A percentile compares a stretch with the other conserved stretches of the same genome.
Evolutionary conservation across 2,113 vertebrate genomes (phyloP).

Genomic region (Fregata magnificens): DNA sequence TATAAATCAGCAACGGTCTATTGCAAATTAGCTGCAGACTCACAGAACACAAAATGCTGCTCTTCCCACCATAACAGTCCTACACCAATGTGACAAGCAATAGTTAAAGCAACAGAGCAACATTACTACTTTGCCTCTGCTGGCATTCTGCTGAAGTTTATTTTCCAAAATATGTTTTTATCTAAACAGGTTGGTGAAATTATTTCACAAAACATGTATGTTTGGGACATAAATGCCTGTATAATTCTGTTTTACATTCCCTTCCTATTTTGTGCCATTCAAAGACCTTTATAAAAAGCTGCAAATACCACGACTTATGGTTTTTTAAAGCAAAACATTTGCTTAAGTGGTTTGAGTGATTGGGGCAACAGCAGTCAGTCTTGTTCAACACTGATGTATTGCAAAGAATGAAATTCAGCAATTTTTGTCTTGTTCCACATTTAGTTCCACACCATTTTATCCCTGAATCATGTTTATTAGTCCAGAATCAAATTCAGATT

Average conservation of each 20-base stretch:
- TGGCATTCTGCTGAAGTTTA: not conserved
- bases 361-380: not conserved
- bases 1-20: not conserved
- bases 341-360: not conserved
- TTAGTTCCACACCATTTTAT: not conserved
- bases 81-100: rapidly evolving
- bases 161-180: not conserved
- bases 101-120: not conserved
- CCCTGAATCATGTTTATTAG: not conserved
- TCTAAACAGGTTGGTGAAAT: not conserved
- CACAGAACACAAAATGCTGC: rapidly evolving
- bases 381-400: not conserved
- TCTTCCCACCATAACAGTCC: not conserved
- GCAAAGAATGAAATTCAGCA: not conserved
- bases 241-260: not conserved
- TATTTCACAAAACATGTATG: not conserved
- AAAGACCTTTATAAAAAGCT: not conserved
- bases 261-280: not conserved
- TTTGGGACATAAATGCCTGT: not conserved
- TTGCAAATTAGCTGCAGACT: not conserved
- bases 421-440: not conserved
- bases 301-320: rapidly evolving
- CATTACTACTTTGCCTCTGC: not conserved
- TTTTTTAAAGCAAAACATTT: not conserved
- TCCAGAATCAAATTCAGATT: not conserved